Base-by-base conservation (phyloP, 2,113 vertebrate genomes). In the Ictalurus punctatus region DNA sequence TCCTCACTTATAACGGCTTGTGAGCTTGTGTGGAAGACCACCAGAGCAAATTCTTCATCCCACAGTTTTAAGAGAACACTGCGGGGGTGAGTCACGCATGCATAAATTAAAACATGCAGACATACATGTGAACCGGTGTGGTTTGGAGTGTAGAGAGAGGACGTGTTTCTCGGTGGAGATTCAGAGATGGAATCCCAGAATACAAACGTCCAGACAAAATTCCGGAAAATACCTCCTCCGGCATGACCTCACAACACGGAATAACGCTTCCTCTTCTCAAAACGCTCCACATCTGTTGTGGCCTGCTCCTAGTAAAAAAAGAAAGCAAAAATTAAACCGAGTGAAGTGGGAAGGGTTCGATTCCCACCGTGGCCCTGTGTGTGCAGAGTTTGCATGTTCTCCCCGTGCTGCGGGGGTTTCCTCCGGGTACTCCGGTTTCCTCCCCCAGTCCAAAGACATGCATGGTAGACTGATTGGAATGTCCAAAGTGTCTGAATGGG, bases 181-280 rank as follows among this genome's bases (percentile, higher is more conserved):
- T 61, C 54, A 21, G 19, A 83, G 30, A 59, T 34, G 37, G 21
- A 65, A 83, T 34, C 37, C 58, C 59, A 61, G 34, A 63, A 61
- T 34, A n/a, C 30, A 67, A 30, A n/a, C n/a, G 65, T 13, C 9
- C n/a, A 67, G n/a, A 99, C 98, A 88, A 99, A 99, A 93, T 99
- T 99, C 98, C 98, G 59, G 98, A 97, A 92, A 99, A 99, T 37
- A 99, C 98, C 93, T 99, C 98, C 94, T 99, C 98, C 71, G 99
- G 94, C 0, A 98, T 99, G 89, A 99, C 98, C 95, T 99, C 98
- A 89, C 99, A 95, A 91, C 99, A 98, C 61, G 98, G 96, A 0
- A 99, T 93, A 71, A 99, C 97, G 91, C 99, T 98, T 76, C 97
- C 99, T 92, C 98, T 98, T 92, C 97, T 95, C 84, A 98, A 98